Conservation (phyloP, 2,888 invertebrate genomes). For the Drosophila tanythrix region DNA sequence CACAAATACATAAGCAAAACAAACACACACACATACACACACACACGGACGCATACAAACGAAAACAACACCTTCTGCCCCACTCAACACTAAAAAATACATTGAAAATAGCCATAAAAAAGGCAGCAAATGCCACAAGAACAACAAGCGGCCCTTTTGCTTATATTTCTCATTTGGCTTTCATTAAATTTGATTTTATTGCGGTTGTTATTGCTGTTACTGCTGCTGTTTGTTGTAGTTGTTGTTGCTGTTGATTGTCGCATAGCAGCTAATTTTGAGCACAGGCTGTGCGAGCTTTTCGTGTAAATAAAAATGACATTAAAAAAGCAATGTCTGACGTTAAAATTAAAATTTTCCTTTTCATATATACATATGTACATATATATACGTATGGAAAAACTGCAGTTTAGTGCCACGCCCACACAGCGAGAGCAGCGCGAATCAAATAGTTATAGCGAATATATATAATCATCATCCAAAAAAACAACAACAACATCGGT, state of each 20-base stretch:
- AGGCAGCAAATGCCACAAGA: slow-evolving; percentile 49
- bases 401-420: slow-evolving; percentile 51
- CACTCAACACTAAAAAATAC: slow-evolving; percentile 74
- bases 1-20: slow-evolving; percentile 39
- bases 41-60: slow-evolving; percentile 9
- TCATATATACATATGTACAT: slow-evolving; percentile 8
- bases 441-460: slow-evolving; percentile 41
- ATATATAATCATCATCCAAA: slow-evolving; percentile 29
- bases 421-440: slow-evolving; percentile 11
- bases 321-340: slow-evolving; percentile 40
- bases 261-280: slow-evolving; percentile 59
- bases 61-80: slow-evolving; percentile 68
- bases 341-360: slow-evolving; percentile 44
- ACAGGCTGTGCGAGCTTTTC: slow-evolving; percentile 41
- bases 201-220: slow-evolving; percentile 35
- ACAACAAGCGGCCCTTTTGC: slow-evolving; percentile 49
- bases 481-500: background rate
- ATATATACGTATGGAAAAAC: slow-evolving; percentile 31
- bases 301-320: slow-evolving; percentile 68
- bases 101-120: slow-evolving; percentile 71
- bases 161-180: slow-evolving; percentile 65
- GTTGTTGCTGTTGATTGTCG: slow-evolving; percentile 55
- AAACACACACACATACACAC: slow-evolving; percentile 22
- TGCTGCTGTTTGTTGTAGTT: slow-evolving; percentile 9
- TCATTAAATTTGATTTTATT: slow-evolving; percentile 75